Conservation (phyloP, 1,140 invertebrate species). For the Popillia japonica region DNA sequence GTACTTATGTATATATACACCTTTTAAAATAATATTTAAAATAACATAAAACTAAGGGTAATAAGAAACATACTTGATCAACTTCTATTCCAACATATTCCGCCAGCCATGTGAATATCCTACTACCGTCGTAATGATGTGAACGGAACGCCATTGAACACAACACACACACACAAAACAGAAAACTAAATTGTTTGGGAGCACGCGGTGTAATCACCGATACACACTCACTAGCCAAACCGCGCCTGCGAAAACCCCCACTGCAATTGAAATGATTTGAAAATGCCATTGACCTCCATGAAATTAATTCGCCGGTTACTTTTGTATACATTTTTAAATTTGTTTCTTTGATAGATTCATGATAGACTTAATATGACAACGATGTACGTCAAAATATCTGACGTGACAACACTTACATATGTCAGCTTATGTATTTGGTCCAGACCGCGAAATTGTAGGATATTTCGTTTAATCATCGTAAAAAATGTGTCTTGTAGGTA, state of each 20-base stretch:
- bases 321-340: background rate
- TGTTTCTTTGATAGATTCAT: background rate
- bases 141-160: slow-evolving; percentile 36
- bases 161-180: background rate
- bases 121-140: slow-evolving; percentile 66
- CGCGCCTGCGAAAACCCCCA: slow-evolving; percentile 31
- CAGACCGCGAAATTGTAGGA: no score
- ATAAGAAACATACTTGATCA: slow-evolving; percentile 66
- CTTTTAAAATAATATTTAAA: background rate
- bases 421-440: no score
- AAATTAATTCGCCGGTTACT: background rate
- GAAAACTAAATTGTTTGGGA: background rate
- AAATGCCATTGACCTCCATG: slow-evolving; percentile 9
- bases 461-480: no score
- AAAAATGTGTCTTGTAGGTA: no score
- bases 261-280: slow-evolving; percentile 12
- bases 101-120: slow-evolving; percentile 67
- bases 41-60: background rate
- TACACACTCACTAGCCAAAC: background rate
- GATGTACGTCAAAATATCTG: no score
- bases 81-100: slow-evolving; percentile 67
- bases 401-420: no score
- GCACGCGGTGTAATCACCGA: background rate
- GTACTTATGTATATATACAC: no score
- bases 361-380: no score